Evolutionary conservation across 1,140 invertebrate genomes (phyloP).

Genomic region (Chlorops oryzae): DNA sequence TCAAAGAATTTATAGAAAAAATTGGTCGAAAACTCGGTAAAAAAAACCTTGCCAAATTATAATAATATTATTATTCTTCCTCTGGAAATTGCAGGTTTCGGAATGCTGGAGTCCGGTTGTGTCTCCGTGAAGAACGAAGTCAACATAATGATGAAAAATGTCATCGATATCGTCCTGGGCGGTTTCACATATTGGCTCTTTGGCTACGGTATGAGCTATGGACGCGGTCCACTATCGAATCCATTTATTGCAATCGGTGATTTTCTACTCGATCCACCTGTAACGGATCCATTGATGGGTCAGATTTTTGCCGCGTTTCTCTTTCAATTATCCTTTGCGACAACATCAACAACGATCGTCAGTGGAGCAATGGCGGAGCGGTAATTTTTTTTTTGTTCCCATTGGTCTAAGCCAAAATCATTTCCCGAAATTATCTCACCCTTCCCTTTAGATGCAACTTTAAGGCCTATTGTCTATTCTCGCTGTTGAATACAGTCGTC

Average conservation of each 20-base stretch:
- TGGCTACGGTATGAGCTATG: slow-evolving; percentile 88
- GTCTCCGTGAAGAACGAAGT: slow-evolving; percentile 92
- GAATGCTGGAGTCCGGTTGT: slow-evolving; percentile 85
- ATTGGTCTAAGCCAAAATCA: no score
- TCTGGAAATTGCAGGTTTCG: slow-evolving; percentile 61
- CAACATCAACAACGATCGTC: slow-evolving; percentile 86
- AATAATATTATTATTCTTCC: neutral
- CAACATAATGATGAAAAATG: slow-evolving; percentile 97
- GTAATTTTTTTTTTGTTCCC: slow-evolving; percentile 47
- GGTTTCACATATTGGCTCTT: slow-evolving; percentile 88
- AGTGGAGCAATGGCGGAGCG: slow-evolving; percentile 86
- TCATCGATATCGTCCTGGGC: slow-evolving; percentile 86
- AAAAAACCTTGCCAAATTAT: neutral
- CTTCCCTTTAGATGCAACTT: slow-evolving; percentile 56
- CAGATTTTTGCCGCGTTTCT: slow-evolving; percentile 74
- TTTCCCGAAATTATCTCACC: no score
- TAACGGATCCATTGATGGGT: slow-evolving; percentile 67
- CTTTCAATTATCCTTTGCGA: slow-evolving; percentile 84
- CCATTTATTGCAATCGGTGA: slow-evolving; percentile 68
- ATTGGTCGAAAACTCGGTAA: no score
- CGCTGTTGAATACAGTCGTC: slow-evolving; percentile 80
- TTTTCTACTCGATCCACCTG: slow-evolving; percentile 61
- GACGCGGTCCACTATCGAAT: slow-evolving; percentile 62
- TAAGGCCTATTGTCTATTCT: slow-evolving; percentile 85
- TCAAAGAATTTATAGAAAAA: no score